Evolutionary conservation across 2,888 invertebrate genomes (phyloP).

Genomic region (Formica aserva): DNA sequence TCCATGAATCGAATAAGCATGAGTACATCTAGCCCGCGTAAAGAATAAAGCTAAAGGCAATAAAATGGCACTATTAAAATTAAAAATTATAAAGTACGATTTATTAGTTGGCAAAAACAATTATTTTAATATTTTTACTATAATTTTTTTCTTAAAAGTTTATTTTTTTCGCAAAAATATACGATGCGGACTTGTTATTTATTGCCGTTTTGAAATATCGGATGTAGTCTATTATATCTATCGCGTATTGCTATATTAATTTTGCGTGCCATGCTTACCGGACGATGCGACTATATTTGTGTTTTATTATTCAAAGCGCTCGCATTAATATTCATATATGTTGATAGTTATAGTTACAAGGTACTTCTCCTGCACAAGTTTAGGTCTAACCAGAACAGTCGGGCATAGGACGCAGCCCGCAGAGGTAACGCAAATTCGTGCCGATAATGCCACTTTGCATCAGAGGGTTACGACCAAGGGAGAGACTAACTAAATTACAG

Average conservation of each 20-base stretch:
- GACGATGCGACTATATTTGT: constrained; percentile 51
- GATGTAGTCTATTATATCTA: background rate
- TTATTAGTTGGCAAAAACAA: background rate
- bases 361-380: constrained; percentile 68
- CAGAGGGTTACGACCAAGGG: constrained; percentile 73
- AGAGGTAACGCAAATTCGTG: constrained; percentile 76
- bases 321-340: constrained; percentile 73
- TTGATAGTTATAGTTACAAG: constrained; percentile 71
- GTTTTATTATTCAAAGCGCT: constrained; percentile 56
- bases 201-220: background rate
- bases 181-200: background rate
- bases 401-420: constrained; percentile 66
- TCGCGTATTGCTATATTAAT: constrained; percentile 12
- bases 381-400: constrained; percentile 72
- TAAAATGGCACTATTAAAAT: background rate
- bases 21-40: background rate
- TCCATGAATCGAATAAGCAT: constrained; percentile 11
- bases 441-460: constrained; percentile 83
- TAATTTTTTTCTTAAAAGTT: too few relatives aligned
- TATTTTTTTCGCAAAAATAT: background rate
- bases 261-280: constrained; percentile 39
- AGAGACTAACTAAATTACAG: constrained; percentile 81
- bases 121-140: background rate
- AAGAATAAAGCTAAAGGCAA: background rate
- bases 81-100: background rate